A percentile compares a stretch with the other conserved stretches of the same genome.
These are phyloP conservation scores for Apodemus speciosus DNA, from an alignment of 2,113 vertebrate species.

Conservation along the genomic window DNA sequence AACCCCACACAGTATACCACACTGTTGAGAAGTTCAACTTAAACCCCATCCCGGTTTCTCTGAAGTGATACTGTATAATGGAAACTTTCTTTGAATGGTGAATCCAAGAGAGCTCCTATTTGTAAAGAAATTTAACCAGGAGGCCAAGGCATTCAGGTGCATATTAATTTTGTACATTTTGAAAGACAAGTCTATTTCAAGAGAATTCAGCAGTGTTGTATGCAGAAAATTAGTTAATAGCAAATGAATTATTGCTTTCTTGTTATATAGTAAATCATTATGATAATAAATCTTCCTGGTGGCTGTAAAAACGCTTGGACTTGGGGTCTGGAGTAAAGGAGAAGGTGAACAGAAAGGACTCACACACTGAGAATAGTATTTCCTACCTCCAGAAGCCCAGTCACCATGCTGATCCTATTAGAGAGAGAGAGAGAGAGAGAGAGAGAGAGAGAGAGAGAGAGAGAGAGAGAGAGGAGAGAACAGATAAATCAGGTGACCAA, in stretches of 20 bases:
- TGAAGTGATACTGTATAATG: not conserved
- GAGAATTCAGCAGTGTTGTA: conserved; percentile 37
- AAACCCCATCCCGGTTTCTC: not conserved
- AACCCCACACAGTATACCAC: not conserved
- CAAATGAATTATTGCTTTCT: conserved; percentile 58
- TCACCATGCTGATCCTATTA: not conserved
- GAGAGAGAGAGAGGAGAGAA: not conserved
- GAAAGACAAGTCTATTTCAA: conserved; percentile 55
- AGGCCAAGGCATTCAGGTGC: not conserved
- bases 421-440: too few relatives aligned
- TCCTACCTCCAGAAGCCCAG: not conserved
- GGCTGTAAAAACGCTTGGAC: conserved; percentile 4
- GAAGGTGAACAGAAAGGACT: conserved; percentile 2
- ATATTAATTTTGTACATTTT: conserved; percentile 41
- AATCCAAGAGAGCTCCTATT: conserved; percentile 32
- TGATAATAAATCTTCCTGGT: conserved; percentile 47
- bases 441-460: too few relatives aligned
- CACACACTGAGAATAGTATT: not conserved
- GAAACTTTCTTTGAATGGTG: not conserved
- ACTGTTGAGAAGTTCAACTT: not conserved
- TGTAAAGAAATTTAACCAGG: not conserved
- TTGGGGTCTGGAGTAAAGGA: not conserved
- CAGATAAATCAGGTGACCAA: not conserved
- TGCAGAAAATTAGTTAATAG: conserved; percentile 65
- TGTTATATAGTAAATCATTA: conserved; percentile 59